Percentiles rank a stretch among this genome's conserved stretches.
Conservation (phyloP, 2,888 invertebrate genomes). For the Calameuta idolon region DNA sequence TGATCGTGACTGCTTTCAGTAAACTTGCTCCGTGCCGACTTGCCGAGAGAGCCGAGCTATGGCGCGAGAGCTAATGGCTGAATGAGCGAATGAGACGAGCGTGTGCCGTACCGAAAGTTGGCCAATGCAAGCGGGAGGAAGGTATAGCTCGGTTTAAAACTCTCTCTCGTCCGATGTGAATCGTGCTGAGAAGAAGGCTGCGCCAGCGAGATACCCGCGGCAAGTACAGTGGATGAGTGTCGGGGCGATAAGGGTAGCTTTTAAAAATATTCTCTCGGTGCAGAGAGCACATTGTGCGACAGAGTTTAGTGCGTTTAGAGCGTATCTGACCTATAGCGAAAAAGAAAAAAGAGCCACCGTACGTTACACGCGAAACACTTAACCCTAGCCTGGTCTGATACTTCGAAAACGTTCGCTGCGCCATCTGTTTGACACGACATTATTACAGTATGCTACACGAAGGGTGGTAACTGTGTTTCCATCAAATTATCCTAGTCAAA, state of each 20-base stretch:
- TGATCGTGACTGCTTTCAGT: background rate
- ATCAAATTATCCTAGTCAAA: background rate
- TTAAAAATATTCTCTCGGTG: background rate
- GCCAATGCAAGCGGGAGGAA: background rate
- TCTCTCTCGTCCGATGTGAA: background rate
- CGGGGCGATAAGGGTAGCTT: background rate
- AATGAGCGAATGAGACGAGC: background rate
- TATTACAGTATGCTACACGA: background rate
- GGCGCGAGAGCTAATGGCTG: background rate
- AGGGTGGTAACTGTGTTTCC: background rate
- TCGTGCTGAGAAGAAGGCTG: background rate
- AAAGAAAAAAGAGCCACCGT: background rate
- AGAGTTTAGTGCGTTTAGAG: background rate
- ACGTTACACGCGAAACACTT: background rate
- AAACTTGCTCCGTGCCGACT: background rate
- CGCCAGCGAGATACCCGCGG: background rate
- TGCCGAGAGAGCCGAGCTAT: background rate
- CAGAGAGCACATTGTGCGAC: background rate
- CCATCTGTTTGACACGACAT: background rate
- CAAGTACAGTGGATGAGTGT: background rate
- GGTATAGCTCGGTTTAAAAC: background rate
- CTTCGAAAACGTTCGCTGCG: background rate
- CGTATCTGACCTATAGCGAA: background rate
- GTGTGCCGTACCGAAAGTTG: background rate
- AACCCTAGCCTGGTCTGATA: background rate